phyloP scores from a whole-genome alignment of 2,797 vertebrate genomes.

The Anniella stebbinsi region DNA sequence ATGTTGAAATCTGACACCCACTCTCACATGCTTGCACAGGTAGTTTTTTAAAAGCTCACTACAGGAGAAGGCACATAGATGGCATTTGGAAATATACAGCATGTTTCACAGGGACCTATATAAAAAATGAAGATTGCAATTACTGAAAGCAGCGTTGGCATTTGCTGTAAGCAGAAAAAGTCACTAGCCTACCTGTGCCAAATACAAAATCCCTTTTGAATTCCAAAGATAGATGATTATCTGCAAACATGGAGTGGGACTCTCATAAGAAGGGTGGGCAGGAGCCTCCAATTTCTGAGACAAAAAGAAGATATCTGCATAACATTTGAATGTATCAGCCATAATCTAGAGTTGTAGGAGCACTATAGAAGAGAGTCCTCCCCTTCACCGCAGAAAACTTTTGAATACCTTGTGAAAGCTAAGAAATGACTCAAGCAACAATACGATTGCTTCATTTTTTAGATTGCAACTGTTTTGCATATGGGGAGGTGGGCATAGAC shows the following conservation, averaged over 20 bases:
- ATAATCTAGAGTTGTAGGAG: slow-evolving; percentile 37
- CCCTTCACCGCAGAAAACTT: no score
- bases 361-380: fast-evolving
- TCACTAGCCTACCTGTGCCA: background rate
- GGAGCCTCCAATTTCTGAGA: no score
- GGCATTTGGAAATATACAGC: background rate
- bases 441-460: no score
- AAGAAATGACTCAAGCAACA: background rate
- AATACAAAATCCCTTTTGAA: background rate
- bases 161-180: background rate
- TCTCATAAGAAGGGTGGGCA: no score
- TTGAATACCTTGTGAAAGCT: no score
- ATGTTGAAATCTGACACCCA: background rate
- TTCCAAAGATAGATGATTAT: no score
- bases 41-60: background rate
- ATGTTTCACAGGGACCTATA: background rate
- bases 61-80: background rate
- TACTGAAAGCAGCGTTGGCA: background rate
- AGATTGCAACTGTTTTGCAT: no score
- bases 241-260: background rate
- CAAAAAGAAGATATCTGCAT: background rate
- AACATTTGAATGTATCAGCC: slow-evolving; percentile 7
- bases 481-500: no score
- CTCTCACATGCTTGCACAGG: background rate
- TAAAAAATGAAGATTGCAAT: background rate